Percentiles rank a stretch among this genome's conserved stretches.
Evolutionary conservation across 2,113 vertebrate species (phyloP).

Genomic region (Colaptes auratus): DNA sequence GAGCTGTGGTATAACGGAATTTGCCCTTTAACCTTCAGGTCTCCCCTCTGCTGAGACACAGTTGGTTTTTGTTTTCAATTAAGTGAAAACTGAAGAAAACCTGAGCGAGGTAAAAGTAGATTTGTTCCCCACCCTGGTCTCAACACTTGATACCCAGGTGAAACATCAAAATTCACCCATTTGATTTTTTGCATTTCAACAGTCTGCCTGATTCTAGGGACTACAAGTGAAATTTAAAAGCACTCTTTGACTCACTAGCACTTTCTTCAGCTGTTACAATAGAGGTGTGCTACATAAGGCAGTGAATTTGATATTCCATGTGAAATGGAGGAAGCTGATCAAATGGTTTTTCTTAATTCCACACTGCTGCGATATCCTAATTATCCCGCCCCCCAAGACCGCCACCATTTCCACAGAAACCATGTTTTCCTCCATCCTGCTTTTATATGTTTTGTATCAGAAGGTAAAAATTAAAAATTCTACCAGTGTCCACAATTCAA

Average conservation of each 20-base stretch:
- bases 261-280: neutral
- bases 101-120: constrained; percentile 26
- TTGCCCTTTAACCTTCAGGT: constrained; percentile 67
- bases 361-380: constrained; percentile 22
- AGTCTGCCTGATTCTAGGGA: neutral
- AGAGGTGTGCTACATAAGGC: neutral
- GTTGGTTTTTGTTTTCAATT: constrained; percentile 70
- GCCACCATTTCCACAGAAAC: constrained; percentile 34
- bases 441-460: constrained; percentile 48
- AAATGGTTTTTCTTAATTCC: neutral
- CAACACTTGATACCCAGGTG: neutral
- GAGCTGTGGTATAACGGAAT: constrained; percentile 51
- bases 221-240: neutral
- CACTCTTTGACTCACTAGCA: neutral
- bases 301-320: neutral
- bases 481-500: constrained; percentile 64
- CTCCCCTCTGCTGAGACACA: constrained; percentile 70
- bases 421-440: constrained; percentile 28
- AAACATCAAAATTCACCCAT: neutral
- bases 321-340: neutral
- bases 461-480: constrained; percentile 79
- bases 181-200: constrained; percentile 18
- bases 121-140: neutral
- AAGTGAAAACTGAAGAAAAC: constrained; percentile 54
- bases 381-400: constrained; percentile 16